These are phyloP conservation scores for Grammomys dolichurus DNA, from an alignment of 2,113 vertebrate species.

Conservation along the genomic window DNA sequence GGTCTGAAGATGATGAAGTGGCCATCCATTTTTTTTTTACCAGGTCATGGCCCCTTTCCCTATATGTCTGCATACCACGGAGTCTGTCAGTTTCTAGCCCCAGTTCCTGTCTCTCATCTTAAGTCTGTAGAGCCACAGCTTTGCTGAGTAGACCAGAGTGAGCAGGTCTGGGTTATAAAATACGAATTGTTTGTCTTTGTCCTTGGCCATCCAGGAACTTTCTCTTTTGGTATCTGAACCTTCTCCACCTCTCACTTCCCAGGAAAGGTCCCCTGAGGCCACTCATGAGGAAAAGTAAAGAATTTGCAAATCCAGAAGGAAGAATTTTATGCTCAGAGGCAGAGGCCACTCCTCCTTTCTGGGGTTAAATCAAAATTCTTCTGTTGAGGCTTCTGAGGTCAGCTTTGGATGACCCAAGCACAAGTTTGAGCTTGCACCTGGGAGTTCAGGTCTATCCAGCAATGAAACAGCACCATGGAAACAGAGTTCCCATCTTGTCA, in stretches of 20 bases:
- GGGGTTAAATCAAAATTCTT: conserved; percentile 4
- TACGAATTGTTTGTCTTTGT: not conserved
- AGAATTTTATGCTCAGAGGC: not conserved
- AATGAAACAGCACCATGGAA: not conserved
- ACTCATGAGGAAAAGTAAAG: not conserved
- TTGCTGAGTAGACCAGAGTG: not conserved
- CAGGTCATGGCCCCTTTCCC: not conserved
- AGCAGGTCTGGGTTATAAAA: not conserved
- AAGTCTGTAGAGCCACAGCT: not conserved
- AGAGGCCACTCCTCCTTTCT: not conserved
- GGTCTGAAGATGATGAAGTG: not conserved
- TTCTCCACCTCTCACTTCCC: not conserved
- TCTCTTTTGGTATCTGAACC: not conserved
- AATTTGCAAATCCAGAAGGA: not conserved
- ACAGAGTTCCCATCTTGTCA: not conserved
- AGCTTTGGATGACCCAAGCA: not conserved
- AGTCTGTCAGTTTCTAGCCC: not conserved
- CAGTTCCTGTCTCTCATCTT: not conserved
- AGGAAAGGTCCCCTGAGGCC: not conserved
- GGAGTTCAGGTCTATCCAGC: not conserved
- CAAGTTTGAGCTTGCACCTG: not conserved
- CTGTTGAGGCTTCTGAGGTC: not conserved
- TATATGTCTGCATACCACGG: not conserved
- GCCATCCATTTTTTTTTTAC: not conserved
- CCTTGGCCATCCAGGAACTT: not conserved